These are phyloP conservation scores for Echeneis naucrates DNA, from an alignment of 2,797 vertebrate genomes.

Conservation along the genomic window DNA sequence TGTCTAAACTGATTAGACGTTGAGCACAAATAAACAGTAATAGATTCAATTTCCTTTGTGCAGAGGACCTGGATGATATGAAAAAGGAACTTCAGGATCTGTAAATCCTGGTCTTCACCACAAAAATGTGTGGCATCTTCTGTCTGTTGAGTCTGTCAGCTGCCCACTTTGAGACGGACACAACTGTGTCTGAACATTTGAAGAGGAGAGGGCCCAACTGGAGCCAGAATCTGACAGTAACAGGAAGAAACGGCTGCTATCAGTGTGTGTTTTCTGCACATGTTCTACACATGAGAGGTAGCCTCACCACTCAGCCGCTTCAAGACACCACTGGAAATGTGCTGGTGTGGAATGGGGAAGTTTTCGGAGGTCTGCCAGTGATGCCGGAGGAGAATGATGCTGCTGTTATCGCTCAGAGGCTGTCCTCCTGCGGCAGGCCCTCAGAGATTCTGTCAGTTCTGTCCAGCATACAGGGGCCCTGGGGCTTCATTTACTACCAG, in stretches of 20 bases:
- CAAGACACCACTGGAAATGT: conserved; percentile 86
- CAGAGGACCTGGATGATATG: conserved; percentile 90
- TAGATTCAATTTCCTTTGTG: conserved; percentile 3
- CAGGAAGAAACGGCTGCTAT: conserved; percentile 57
- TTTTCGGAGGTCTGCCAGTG: conserved; percentile 89
- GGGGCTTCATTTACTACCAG: conserved; percentile 94
- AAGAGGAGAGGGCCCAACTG: conserved; percentile 87
- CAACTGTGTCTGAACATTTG: conserved; percentile 76
- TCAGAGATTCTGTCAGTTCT: conserved; percentile 85
- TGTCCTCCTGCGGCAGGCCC: conserved; percentile 81
- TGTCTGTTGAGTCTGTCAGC: conserved; percentile 84
- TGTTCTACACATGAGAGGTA: conserved; percentile 92
- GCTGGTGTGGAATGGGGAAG: conserved; percentile 96
- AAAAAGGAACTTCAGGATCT: conserved; percentile 90
- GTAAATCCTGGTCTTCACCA: conserved; percentile 73
- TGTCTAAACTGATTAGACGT: too few species aligned
- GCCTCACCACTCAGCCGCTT: conserved; percentile 89
- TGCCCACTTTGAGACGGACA: conserved; percentile 48
- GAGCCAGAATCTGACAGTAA: conserved; percentile 78
- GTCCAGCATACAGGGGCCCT: conserved; percentile 88
- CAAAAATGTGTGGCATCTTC: conserved; percentile 94
- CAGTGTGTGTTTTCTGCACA: conserved; percentile 91
- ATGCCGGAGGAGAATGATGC: conserved; percentile 88
- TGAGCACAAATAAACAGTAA: too few species aligned
- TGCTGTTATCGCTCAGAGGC: conserved; percentile 79